A percentile compares a stretch with the other conserved stretches of the same genome.
Evolutionary conservation across 1,140 invertebrate species (phyloP).

Genomic region (Drosophila erecta): DNA sequence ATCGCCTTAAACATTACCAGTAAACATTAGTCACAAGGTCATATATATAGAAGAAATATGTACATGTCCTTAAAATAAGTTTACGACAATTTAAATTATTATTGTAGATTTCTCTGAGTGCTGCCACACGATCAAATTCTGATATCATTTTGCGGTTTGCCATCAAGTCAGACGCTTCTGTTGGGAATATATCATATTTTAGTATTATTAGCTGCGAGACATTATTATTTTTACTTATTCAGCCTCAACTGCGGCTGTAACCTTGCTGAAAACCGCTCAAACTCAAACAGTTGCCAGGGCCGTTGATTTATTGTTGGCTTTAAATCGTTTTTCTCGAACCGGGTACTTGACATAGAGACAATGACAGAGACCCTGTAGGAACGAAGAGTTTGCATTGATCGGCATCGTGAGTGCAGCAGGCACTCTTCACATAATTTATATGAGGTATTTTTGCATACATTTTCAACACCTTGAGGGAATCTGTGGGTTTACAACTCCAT

Average conservation of each 20-base stretch:
- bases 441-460: constrained; percentile 28
- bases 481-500: constrained; percentile 48
- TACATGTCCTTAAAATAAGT: too few relatives aligned
- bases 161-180: constrained; percentile 30
- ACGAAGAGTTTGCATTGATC: background rate
- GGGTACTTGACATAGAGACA: constrained; percentile 38
- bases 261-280: constrained; percentile 38
- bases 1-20: too few relatives aligned
- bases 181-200: constrained; percentile 26
- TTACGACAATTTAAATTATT: too few relatives aligned
- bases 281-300: constrained; percentile 30
- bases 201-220: constrained; percentile 37
- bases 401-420: background rate
- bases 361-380: constrained; percentile 28
- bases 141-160: constrained; percentile 52
- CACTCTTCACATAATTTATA: constrained; percentile 16
- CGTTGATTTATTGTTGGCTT: constrained; percentile 38
- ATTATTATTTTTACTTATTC: constrained; percentile 32
- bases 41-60: too few relatives aligned
- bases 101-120: background rate
- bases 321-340: constrained; percentile 6
- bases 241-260: constrained; percentile 23
- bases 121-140: constrained; percentile 33
- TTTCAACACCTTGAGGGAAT: constrained; percentile 49
- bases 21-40: too few relatives aligned